Conservation (phyloP, 2,113 vertebrate genomes). For the Serinus canaria region DNA sequence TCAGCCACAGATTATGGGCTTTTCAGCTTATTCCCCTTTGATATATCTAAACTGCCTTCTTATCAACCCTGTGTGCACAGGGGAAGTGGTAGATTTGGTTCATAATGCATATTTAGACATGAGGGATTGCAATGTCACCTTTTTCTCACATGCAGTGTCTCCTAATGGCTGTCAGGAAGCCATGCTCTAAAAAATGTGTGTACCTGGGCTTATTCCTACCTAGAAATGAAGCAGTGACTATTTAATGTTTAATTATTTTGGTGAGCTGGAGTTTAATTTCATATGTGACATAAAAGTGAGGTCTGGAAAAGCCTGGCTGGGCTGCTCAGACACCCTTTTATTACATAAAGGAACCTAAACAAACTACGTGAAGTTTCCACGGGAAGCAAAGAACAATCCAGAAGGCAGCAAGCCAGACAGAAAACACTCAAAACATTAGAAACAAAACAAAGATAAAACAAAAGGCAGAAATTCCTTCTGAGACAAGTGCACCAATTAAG, state of each 20-base stretch:
- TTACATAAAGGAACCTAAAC: conserved; percentile 25
- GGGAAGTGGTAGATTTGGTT: neutral
- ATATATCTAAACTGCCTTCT: neutral
- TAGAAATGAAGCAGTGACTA: neutral
- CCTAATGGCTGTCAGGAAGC: neutral
- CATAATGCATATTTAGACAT: neutral
- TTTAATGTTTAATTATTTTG: neutral
- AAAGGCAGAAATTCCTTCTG: neutral
- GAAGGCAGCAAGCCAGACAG: conserved; percentile 6
- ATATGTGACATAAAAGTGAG: neutral
- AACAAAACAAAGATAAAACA: conserved; percentile 6
- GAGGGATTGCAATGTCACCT: neutral
- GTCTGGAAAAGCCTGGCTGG: neutral
- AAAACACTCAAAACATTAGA: neutral
- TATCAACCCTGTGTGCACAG: neutral
- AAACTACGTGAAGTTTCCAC: conserved; percentile 15
- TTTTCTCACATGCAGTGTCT: neutral
- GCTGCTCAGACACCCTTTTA: neutral
- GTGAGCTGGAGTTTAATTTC: neutral
- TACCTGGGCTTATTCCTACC: neutral
- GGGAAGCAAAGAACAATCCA: conserved; percentile 28
- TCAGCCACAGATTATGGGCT: neutral
- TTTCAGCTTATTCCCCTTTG: neutral
- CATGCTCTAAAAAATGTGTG: neutral
- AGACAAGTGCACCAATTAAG: neutral